A percentile compares a stretch with the other conserved stretches of the same genome.
Conservation (phyloP, 1,140 invertebrate genomes). For the Drosophila pachea region DNA sequence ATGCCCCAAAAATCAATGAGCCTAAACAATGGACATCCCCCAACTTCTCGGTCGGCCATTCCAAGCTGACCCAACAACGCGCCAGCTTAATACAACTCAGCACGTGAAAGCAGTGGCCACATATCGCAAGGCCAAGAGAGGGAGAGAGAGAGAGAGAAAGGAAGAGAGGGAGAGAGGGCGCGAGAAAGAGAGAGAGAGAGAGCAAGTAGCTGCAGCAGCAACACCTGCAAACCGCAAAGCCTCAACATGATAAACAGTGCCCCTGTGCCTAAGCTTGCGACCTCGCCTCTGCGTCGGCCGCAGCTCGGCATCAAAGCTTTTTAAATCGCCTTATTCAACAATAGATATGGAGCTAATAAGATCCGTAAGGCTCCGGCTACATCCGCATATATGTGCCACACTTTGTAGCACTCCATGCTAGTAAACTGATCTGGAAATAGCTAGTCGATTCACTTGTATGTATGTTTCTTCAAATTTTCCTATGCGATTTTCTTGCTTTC, state of each 20-base stretch:
- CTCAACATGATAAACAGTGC: not conserved
- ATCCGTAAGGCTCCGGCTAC: not conserved
- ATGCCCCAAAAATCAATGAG: conserved; percentile 53
- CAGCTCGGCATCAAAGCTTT: not conserved
- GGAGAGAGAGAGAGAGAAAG: not conserved
- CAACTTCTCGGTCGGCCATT: not conserved
- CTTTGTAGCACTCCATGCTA: no score
- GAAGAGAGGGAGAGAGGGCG: not conserved
- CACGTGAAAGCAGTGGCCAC: not conserved
- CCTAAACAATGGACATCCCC: not conserved
- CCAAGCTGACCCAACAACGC: conserved; percentile 4
- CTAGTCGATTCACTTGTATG: no score
- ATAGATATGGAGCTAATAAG: conserved; percentile 1
- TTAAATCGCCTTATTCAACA: not conserved
- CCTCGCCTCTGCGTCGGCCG: not conserved
- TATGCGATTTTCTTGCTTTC: no score
- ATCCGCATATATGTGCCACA: not conserved
- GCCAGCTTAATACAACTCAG: conserved; percentile 5
- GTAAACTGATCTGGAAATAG: no score
- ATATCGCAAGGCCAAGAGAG: not conserved
- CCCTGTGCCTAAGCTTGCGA: no score
- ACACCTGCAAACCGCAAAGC: conserved; percentile 5
- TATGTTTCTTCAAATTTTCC: no score
- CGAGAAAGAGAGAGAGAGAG: not conserved
- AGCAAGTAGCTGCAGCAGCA: not conserved